Conservation (phyloP, 2,888 invertebrate species). For the Acleris cristana region DNA sequence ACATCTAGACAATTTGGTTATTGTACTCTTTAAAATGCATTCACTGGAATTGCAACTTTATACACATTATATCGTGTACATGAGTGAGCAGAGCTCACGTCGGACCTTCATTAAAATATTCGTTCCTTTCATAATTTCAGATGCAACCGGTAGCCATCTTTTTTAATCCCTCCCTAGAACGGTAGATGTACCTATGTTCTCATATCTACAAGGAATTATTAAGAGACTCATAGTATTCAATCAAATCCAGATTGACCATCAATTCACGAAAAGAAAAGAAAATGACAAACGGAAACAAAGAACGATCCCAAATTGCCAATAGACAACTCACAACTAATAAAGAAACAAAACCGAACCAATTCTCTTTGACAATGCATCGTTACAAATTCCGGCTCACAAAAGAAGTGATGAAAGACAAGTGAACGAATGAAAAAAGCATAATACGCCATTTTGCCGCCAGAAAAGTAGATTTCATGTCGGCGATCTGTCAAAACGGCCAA, state of each 20-base stretch:
- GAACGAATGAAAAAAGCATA: slow-evolving; percentile 77
- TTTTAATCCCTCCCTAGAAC: slow-evolving; percentile 36
- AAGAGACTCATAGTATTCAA: slow-evolving; percentile 18
- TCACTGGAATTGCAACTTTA: neutral
- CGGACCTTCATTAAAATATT: slow-evolving; percentile 50
- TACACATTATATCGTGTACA: neutral
- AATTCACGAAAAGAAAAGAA: slow-evolving; percentile 33
- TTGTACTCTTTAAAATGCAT: neutral
- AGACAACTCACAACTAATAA: slow-evolving; percentile 54
- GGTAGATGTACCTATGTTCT: neutral
- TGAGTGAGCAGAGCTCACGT: neutral
- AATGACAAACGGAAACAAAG: slow-evolving; percentile 40
- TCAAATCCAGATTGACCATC: slow-evolving; percentile 40
- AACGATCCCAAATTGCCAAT: slow-evolving; percentile 46
- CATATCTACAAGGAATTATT: slow-evolving; percentile 2
- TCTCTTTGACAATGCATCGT: slow-evolving; percentile 70
- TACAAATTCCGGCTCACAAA: slow-evolving; percentile 73
- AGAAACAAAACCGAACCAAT: slow-evolving; percentile 69
- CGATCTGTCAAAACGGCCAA: slow-evolving; percentile 83
- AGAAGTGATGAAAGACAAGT: slow-evolving; percentile 81
- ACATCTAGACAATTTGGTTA: too few species aligned
- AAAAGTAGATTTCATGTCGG: slow-evolving; percentile 77
- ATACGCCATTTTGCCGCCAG: slow-evolving; percentile 79
- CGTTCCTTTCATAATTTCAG: slow-evolving; percentile 23
- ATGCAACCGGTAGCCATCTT: slow-evolving; percentile 39